Conservation (phyloP, 2,113 vertebrate species). For the Bufo gargarizans region DNA sequence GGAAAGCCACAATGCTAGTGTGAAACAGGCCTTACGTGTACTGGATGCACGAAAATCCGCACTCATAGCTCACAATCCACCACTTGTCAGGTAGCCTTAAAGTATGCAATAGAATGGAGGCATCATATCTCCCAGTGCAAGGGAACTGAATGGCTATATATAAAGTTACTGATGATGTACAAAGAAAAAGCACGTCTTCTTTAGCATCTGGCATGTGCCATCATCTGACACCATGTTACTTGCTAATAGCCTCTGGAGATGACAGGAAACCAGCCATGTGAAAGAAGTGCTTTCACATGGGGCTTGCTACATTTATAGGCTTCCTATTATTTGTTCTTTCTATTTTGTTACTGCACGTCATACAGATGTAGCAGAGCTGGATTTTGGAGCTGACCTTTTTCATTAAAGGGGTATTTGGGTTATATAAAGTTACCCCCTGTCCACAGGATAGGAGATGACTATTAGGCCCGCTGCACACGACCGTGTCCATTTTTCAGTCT, state of each 20-base stretch:
- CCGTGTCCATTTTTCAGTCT: too few species aligned
- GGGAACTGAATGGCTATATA: neutral
- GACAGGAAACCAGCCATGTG: constrained; percentile 13
- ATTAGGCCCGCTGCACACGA: too few species aligned
- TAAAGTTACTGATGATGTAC: neutral
- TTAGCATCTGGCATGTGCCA: neutral
- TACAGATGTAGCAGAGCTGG: neutral
- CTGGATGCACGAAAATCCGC: too few species aligned
- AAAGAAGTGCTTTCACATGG: constrained; percentile 19
- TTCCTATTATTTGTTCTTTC: neutral
- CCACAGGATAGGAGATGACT: too few species aligned
- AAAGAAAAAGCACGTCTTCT: neutral
- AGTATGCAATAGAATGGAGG: neutral
- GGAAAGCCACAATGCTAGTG: too few species aligned
- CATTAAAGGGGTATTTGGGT: neutral
- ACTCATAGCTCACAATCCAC: too few species aligned
- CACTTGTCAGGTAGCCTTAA: too few species aligned
- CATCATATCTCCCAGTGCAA: neutral
- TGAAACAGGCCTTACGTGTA: too few species aligned
- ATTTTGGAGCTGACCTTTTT: neutral
- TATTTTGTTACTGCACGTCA: neutral
- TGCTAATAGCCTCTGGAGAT: constrained; percentile 1
- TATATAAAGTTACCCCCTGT: too few species aligned
- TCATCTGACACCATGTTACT: neutral
- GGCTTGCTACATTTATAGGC: constrained; percentile 7